Evolutionary conservation across 2,113 vertebrate species (phyloP), one percentile per base, ranked within the genome.

Genomic region (Numida meleagris): DNA sequence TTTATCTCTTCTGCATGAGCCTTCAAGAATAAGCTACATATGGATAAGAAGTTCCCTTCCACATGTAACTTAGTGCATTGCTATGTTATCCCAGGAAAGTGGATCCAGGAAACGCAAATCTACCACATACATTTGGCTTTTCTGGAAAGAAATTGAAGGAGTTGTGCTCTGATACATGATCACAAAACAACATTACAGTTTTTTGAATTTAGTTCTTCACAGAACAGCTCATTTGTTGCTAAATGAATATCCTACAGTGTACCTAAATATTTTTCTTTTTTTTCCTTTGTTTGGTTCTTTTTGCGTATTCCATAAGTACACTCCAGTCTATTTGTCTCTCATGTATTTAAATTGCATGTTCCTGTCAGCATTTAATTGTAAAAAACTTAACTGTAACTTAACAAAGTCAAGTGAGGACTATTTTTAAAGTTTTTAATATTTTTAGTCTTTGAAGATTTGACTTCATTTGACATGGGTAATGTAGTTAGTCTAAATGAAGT

Each of bases 311-410:
- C 38, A 7, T 63, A 12, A 33, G 77, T 94, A 19, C 34, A 59
- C 15, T 81, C 19, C 46, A 0, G 2, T 88, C 27, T 15, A 92
- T 86, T n/a, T n/a, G n/a, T n/a, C n/a, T n/a, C n/a, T n/a, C n/a
- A n/a, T 86, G 43, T 65, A 68, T 90, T 88, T 90, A 86, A 88
- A 90, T 74, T 78, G 36, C 36, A 55, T 82, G 31, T 24, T 84
- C 29, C 43, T 88, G 83, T 78, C 76, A 90, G 25, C 51, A 75
- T 75, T 93, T 90, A 95, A 95, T 90, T 95, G 67, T 65, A 43
- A 59, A 61, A 94, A 92, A 92, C n/a, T 65, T 46, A 86, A 65
- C 88, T 84, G 25, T 48, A 25, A 50, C 23, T 50, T 82, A 84
- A 75, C 81, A 87, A 86, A 90, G 76, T 84, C 70, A 80, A 94